Evolutionary conservation across 1,140 invertebrate genomes (phyloP).

Genomic region (Leptinotarsa defecta): DNA sequence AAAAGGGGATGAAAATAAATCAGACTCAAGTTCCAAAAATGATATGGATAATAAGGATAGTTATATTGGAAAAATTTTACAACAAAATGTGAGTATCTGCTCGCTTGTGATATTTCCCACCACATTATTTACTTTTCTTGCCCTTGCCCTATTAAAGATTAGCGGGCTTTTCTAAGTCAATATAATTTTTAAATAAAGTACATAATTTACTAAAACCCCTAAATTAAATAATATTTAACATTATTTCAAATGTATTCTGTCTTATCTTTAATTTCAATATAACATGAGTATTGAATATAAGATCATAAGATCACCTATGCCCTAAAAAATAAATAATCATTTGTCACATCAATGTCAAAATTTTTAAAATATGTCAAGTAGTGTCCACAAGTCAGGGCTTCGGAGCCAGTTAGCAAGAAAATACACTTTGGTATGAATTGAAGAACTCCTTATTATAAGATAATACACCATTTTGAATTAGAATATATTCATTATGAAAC

Average conservation of each 20-base stretch:
- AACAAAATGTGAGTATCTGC: slow-evolving; percentile 24
- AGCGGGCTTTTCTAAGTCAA: too few relatives aligned
- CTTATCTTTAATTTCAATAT: too few relatives aligned
- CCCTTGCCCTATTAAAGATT: too few relatives aligned
- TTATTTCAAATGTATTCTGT: too few relatives aligned
- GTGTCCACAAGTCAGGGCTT: slow-evolving; percentile 20
- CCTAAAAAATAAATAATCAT: not conserved
- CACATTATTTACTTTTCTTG: not conserved
- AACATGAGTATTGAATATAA: too few relatives aligned
- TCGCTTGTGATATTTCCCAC: not conserved
- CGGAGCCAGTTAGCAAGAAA: slow-evolving; percentile 21
- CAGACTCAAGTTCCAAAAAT: slow-evolving; percentile 29
- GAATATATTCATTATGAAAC: not conserved
- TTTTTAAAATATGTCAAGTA: slow-evolving; percentile 27
- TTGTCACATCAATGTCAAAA: slow-evolving; percentile 13
- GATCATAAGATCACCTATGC: too few relatives aligned
- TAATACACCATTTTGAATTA: not conserved
- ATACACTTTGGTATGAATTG: slow-evolving; percentile 14
- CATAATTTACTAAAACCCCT: too few relatives aligned
- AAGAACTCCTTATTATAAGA: not conserved
- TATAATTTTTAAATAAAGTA: too few relatives aligned
- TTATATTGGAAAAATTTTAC: slow-evolving; percentile 25
- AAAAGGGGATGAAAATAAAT: slow-evolving; percentile 38
- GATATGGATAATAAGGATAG: slow-evolving; percentile 28
- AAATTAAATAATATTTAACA: too few relatives aligned